A percentile compares a stretch with the other conserved stretches of the same genome.
Conservation (phyloP, 2,113 vertebrate genomes). For the Cochlearius cochlearius region DNA sequence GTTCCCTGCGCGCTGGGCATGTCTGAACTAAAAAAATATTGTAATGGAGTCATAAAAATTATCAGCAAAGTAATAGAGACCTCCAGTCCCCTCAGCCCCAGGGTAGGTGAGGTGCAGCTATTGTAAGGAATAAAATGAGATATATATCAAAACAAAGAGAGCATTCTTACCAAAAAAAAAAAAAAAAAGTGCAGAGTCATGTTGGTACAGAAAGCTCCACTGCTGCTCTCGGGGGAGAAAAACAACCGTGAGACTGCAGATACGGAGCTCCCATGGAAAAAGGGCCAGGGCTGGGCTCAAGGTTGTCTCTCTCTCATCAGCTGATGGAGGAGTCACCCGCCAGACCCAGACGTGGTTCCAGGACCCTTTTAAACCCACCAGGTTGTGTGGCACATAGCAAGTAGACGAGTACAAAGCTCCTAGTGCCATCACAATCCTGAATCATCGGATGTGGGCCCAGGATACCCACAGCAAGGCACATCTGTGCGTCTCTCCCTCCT, state of each 20-base stretch:
- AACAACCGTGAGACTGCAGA: background rate
- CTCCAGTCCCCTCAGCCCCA: background rate
- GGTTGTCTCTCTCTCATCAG: background rate
- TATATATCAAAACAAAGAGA: background rate
- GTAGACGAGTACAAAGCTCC: background rate
- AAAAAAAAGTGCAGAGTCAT: slow-evolving; percentile 18
- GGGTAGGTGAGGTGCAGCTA: background rate
- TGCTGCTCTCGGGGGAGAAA: background rate
- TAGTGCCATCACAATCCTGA: background rate
- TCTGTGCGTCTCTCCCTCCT: background rate
- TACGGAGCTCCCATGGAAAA: background rate
- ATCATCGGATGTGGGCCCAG: background rate
- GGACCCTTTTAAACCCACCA: background rate
- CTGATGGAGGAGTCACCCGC: background rate
- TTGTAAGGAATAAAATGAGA: background rate
- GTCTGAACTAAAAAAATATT: background rate
- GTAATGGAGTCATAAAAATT: background rate
- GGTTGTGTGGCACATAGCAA: background rate
- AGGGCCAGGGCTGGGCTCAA: background rate
- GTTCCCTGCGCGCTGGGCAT: background rate
- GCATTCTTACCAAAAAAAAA: rapidly evolving
- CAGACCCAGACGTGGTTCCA: background rate
- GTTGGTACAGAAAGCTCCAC: background rate
- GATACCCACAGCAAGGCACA: background rate
- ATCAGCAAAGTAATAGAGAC: background rate